Evolutionary conservation across 2,113 vertebrate genomes (phyloP), one percentile per base, ranked within the genome.

Genomic region (Potamarius usumacintae): DNA sequence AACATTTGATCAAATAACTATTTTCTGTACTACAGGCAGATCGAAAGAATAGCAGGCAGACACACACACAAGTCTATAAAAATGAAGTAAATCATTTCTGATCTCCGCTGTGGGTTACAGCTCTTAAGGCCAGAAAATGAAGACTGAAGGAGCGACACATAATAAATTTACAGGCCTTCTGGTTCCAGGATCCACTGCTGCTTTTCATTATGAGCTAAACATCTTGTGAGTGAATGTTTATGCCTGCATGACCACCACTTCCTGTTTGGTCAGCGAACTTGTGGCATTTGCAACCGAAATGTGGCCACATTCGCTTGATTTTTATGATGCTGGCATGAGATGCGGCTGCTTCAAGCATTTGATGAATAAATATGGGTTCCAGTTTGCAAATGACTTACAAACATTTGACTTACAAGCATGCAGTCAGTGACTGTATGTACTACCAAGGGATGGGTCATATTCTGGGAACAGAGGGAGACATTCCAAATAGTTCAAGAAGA

Each of bases 141-240:
- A 34, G 67, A 84, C 65, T 80, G 77, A 80, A 81, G 27, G 79
- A 60, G 30, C 79, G 42, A 60, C 55, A 60, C 55, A 81, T 42
- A 34, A 72, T 84, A 57, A 72, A 58, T 84, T 69, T 48, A 57
- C 9, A 58, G 34, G 22, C 11, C 5, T 82, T 87, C 55, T 87
- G 86, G 10, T 34, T 74, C 67, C 67, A 82, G 20, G n/a, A 27
- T 52, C 15, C 72, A 77, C 72, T 27, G 55, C 65, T 81, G 85
- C 63, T 81, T 52, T 71, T 71, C 63, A 78, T 52, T 79, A 79
- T 79, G 52, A 79, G 58, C 67, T 74, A 74, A 87, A 87, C 78
- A 87, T 87, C 79, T 87, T 52, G 79, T 82, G 79, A 87, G 86
- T 82, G 78, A 87, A 62, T 82, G 79, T 87, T 82, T 82, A 30